Conservation (phyloP, 2,113 vertebrate species). For the Antechinus stuartii region DNA sequence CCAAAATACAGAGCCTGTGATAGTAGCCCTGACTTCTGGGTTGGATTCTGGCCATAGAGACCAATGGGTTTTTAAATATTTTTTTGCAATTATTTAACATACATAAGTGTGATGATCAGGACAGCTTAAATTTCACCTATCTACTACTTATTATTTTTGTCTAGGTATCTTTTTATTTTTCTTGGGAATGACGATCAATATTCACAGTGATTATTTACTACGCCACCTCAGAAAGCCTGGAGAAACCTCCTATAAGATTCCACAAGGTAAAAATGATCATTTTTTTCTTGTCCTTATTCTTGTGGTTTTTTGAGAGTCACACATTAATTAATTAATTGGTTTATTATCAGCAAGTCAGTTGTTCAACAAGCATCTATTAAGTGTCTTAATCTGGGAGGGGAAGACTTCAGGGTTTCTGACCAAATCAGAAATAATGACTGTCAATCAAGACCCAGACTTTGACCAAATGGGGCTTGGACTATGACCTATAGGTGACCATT, state of each 20-base stretch:
- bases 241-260: constrained; percentile 91
- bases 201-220: constrained; percentile 93
- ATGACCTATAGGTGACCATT: too few relatives aligned
- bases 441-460: too few relatives aligned
- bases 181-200: constrained; percentile 92
- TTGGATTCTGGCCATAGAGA: not conserved
- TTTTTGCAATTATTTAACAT: not conserved
- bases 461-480: too few relatives aligned
- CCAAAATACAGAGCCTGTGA: not conserved
- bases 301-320: not conserved
- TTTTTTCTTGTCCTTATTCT: not conserved
- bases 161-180: constrained; percentile 90
- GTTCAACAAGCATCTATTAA: not conserved
- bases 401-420: too few relatives aligned
- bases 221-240: constrained; percentile 90
- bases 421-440: too few relatives aligned
- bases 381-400: not conserved
- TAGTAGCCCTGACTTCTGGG: not conserved
- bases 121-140: not conserved
- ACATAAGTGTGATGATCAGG: not conserved
- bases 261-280: constrained; percentile 84
- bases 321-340: not conserved
- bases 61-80: not conserved
- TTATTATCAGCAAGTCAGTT: not conserved
- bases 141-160: constrained; percentile 49